Evolutionary conservation across 1,140 invertebrate genomes (phyloP).

Genomic region (Drosophila ogumai): DNA sequence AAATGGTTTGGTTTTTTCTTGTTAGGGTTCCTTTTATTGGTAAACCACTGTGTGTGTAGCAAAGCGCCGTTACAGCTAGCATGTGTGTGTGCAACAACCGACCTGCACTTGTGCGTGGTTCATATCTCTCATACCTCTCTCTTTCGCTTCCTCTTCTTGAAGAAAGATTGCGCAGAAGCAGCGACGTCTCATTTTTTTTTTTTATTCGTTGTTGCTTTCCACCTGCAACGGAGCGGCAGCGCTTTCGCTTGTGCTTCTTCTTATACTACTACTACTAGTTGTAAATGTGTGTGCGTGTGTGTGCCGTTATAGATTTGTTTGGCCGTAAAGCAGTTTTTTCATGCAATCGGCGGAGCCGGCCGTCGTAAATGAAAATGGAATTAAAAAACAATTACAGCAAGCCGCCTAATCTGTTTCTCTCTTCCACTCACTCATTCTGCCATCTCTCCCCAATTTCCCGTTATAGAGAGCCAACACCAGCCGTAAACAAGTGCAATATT

Average conservation of each 20-base stretch:
- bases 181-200: constrained; percentile 15
- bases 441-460: constrained; percentile 15
- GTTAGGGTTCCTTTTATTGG: background rate
- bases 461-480: constrained; percentile 27
- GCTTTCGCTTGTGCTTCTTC: constrained; percentile 61
- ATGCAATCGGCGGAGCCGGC: constrained; percentile 36
- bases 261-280: background rate
- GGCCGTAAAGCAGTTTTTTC: constrained; percentile 46
- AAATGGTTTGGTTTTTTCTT: no score
- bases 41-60: constrained; percentile 33
- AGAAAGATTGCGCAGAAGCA: constrained; percentile 18
- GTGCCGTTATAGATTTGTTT: constrained; percentile 71
- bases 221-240: constrained; percentile 52
- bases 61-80: constrained; percentile 54
- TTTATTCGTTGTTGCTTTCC: constrained; percentile 47
- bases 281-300: constrained; percentile 8
- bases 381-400: constrained; percentile 36
- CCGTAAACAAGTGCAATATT: constrained; percentile 74
- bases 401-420: constrained; percentile 21
- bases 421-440: background rate
- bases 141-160: constrained; percentile 11
- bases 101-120: constrained; percentile 66
- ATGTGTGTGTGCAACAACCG: constrained; percentile 23
- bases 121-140: constrained; percentile 23
- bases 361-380: constrained; percentile 43